Evolutionary conservation across 2,797 vertebrate species (phyloP), one percentile per base, ranked within the genome.

Genomic region (Echiichthys vipera): DNA sequence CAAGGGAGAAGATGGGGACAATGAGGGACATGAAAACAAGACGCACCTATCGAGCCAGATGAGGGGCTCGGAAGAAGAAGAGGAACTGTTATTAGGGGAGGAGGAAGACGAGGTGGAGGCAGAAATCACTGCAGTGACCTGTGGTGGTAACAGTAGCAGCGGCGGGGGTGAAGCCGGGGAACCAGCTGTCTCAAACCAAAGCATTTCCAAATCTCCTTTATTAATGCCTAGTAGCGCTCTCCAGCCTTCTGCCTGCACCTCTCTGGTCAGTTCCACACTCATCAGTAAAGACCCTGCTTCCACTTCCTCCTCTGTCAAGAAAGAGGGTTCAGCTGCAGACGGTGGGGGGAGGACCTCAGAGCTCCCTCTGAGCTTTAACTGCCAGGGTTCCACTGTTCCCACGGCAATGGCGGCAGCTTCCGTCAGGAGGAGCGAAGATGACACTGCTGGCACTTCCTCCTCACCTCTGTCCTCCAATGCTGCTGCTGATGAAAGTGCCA

Each of bases 201-300:
- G 98, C 96, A 97, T 98, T 97, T 99, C 97, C 96, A 98, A 98
- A 97, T 98, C 97, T 98, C 96, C 97, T 96, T 98, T 99, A 95
- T 94, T 94, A 96, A 98, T 98, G 97, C 97, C 98, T 98, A 97
- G 95, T 99, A 97, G 95, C 91, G 93, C 96, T 96, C 95, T 97
- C 94, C 97, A 97, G 96, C 96, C 96, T 91, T 92, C 97, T 96
- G 95, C 95, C 9, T 95, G 96, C 96, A 92, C 95, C 83, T 90
- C 94, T 90, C 93, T 91, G 80, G 93, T 90, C 88, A 94, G 90
- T 94, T 94, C 96, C 81, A 94, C 94, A 92, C 90, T 89, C 65
- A 93, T 90, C 93, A 95, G 91, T 93, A 95, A 95, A 92, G 95
- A 95, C 94, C 94, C 96, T 91, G 94, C 95, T 95, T 97, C 96